phyloP scores from a whole-genome alignment of 1,140 invertebrate genomes.

The Bombus ignitus region DNA sequence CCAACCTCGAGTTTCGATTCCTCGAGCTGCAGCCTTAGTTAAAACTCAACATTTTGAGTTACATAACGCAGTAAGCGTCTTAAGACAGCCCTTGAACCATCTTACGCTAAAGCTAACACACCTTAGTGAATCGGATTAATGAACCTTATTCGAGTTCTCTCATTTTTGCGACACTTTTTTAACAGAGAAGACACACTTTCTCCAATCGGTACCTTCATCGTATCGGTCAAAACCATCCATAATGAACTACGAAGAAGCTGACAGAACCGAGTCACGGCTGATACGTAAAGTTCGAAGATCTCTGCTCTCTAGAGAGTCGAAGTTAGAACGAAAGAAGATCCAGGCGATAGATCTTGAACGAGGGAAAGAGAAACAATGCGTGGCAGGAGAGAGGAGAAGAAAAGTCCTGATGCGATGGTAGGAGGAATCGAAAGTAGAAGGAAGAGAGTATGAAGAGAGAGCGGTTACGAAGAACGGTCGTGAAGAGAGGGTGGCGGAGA shows the following conservation, averaged over 20 bases:
- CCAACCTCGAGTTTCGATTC: background rate
- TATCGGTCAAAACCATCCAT: no score
- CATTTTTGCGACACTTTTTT: no score
- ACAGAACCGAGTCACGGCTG: background rate
- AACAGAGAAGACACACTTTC: no score
- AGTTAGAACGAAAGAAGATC: background rate
- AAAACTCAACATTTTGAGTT: background rate
- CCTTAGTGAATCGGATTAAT: no score
- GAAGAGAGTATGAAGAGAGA: constrained; percentile 17
- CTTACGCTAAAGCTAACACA: no score
- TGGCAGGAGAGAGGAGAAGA: background rate
- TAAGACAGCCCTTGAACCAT: no score
- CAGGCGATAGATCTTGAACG: background rate
- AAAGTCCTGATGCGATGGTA: background rate
- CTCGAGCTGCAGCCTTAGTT: background rate
- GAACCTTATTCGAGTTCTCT: no score
- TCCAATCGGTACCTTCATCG: no score
- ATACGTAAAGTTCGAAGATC: background rate
- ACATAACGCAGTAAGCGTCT: no score
- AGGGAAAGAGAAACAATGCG: background rate
- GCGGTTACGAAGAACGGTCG: constrained; percentile 18
- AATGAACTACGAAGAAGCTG: no score
- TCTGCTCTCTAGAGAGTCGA: background rate
- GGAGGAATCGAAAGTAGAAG: constrained; percentile 18
- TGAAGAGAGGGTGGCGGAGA: constrained; percentile 33